Percentiles rank a stretch among this genome's conserved stretches.
Conservation (phyloP, 2,797 vertebrate species). For the Tapirus indicus region DNA sequence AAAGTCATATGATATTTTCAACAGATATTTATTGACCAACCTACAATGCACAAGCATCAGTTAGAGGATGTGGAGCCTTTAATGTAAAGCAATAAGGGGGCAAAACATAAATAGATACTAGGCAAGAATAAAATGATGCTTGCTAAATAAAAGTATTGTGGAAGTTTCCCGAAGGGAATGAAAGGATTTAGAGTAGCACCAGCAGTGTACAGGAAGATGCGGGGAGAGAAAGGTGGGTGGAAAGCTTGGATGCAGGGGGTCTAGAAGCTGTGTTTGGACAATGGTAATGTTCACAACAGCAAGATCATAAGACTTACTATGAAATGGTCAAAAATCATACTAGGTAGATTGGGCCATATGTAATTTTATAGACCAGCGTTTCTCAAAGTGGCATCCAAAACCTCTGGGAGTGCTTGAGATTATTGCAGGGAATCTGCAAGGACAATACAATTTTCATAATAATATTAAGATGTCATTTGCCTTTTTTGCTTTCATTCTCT, state of each 20-base stretch:
- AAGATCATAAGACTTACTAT: background rate
- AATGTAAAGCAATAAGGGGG: background rate
- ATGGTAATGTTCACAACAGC: background rate
- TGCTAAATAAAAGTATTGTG: background rate
- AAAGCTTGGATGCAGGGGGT: background rate
- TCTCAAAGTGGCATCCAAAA: background rate
- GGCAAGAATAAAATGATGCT: background rate
- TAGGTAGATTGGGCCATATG: background rate
- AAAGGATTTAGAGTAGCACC: background rate
- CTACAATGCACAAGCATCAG: background rate
- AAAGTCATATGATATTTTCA: background rate
- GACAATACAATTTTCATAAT: background rate
- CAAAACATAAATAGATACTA: background rate
- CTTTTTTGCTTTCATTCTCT: background rate
- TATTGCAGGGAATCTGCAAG: background rate
- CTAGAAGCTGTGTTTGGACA: background rate
- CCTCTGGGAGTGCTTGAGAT: background rate
- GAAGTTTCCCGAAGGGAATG: background rate
- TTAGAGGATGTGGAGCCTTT: background rate
- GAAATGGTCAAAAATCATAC: background rate
- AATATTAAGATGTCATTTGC: background rate
- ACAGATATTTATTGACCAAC: background rate
- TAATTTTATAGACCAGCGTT: background rate
- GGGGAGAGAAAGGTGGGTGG: background rate
- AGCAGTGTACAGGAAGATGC: background rate